phyloP scores from a whole-genome alignment of 2,888 invertebrate genomes.

The Dolichomitus sp. region DNA sequence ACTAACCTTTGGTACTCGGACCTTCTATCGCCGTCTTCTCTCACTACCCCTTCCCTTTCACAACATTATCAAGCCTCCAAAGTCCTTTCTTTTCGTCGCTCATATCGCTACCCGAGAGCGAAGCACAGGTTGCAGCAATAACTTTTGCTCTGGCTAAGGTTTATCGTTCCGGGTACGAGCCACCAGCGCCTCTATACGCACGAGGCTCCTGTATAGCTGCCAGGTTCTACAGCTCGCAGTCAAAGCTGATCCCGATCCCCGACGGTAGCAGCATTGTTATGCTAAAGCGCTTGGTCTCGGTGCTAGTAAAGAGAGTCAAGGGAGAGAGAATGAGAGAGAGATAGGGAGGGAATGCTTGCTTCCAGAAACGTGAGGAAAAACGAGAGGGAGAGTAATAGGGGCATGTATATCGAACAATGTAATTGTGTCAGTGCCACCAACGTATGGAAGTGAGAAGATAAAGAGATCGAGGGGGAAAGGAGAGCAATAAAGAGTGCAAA shows the following conservation, averaged over 20 bases:
- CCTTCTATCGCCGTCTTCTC: constrained; percentile 29
- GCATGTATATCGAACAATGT: constrained; percentile 6
- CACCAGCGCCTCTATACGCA: background rate
- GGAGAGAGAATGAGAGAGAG: constrained; percentile 11
- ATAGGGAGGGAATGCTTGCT: constrained; percentile 22
- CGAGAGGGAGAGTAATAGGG: constrained; percentile 17
- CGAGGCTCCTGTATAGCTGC: background rate
- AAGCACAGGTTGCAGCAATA: constrained; percentile 63
- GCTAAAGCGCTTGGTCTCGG: constrained; percentile 66
- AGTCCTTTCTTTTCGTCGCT: constrained; percentile 58
- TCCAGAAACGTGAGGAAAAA: constrained; percentile 25
- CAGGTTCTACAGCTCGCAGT: constrained; percentile 57
- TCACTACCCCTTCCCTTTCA: background rate
- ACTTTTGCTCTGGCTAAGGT: constrained; percentile 60
- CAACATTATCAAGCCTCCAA: constrained; percentile 43
- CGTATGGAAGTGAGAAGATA: constrained; percentile 17
- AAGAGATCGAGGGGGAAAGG: constrained; percentile 19
- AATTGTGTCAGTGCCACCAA: constrained; percentile 40
- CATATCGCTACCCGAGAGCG: constrained; percentile 51
- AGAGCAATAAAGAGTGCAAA: constrained; percentile 5
- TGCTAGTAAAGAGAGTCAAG: constrained; percentile 41
- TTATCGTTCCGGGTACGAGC: constrained; percentile 59
- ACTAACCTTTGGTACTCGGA: constrained; percentile 32
- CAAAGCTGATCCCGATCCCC: constrained; percentile 69
- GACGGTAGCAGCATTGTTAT: constrained; percentile 69